Conservation (phyloP, 1,140 invertebrate genomes). For the Formica selysi region DNA sequence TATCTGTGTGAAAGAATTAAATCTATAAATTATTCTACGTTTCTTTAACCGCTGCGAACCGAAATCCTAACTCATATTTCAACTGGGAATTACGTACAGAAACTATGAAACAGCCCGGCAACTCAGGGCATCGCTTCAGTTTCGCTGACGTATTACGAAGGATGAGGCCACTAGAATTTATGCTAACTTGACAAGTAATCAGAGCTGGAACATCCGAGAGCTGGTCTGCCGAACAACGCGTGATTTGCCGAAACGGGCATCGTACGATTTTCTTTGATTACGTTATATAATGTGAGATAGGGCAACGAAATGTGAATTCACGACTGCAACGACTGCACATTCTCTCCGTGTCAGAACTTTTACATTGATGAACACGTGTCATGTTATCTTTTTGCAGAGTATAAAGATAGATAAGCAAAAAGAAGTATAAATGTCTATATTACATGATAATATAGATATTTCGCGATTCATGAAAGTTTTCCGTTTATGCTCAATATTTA, state of each 20-base stretch:
- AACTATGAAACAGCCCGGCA: constrained; percentile 30
- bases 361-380: constrained; percentile 34
- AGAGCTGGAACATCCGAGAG: constrained; percentile 56
- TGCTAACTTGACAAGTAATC: constrained; percentile 46
- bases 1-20: not conserved
- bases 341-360: constrained; percentile 42
- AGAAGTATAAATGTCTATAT: not conserved
- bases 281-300: constrained; percentile 55
- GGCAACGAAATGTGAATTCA: constrained; percentile 35
- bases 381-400: constrained; percentile 8
- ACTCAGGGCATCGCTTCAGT: constrained; percentile 46
- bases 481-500: not conserved
- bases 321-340: constrained; percentile 36
- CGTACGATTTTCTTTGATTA: constrained; percentile 59
- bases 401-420: not conserved
- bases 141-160: constrained; percentile 51
- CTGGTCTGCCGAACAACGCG: constrained; percentile 31
- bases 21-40: constrained; percentile 29
- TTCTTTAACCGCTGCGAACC: constrained; percentile 8
- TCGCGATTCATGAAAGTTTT: not conserved
- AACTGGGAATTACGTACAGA: constrained; percentile 18
- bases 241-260: constrained; percentile 44
- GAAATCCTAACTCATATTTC: not conserved
- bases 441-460: not conserved
- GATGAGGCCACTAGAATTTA: constrained; percentile 55